Evolutionary conservation across 2,888 invertebrate genomes (phyloP).

Genomic region (Furcula furcula): DNA sequence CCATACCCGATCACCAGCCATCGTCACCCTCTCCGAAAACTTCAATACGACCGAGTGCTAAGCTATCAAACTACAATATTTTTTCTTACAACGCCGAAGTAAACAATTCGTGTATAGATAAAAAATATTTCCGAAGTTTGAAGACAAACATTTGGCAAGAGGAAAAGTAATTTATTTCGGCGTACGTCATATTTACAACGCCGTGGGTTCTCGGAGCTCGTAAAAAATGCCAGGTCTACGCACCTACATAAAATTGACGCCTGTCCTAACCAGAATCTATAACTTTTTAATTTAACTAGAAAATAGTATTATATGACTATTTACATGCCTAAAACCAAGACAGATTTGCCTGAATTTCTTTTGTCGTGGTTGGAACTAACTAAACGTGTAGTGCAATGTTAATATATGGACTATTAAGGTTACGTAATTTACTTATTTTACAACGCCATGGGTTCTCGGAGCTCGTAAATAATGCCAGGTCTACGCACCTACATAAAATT

Average conservation of each 20-base stretch:
- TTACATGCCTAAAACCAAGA: no score
- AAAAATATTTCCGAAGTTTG: slow-evolving; percentile 27
- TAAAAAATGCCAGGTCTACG: slow-evolving; percentile 38
- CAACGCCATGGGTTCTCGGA: slow-evolving; percentile 29
- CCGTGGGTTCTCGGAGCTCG: slow-evolving; percentile 33
- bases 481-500: slow-evolving; percentile 28
- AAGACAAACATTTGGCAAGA: slow-evolving; percentile 43
- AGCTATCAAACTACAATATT: slow-evolving; percentile 52
- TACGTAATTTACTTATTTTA: no score
- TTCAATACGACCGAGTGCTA: slow-evolving; percentile 44
- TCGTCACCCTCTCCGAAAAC: slow-evolving; percentile 10
- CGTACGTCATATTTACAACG: slow-evolving; percentile 51
- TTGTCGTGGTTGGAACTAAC: no score
- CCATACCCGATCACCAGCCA: slow-evolving; percentile 1
- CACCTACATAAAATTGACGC: slow-evolving; percentile 16
- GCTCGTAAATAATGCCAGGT: slow-evolving; percentile 37
- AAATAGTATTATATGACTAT: no score
- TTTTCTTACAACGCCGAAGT: slow-evolving; percentile 27
- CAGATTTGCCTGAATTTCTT: no score
- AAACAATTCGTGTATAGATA: slow-evolving; percentile 44
- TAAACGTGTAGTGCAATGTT: no score
- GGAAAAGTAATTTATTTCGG: slow-evolving; percentile 59
- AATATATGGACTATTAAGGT: no score
- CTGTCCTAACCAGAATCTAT: no score
- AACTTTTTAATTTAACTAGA: no score